A percentile compares a stretch with the other conserved stretches of the same genome.
Conservation (phyloP, 2,888 invertebrate genomes). For the Lydus trimaculatus region DNA sequence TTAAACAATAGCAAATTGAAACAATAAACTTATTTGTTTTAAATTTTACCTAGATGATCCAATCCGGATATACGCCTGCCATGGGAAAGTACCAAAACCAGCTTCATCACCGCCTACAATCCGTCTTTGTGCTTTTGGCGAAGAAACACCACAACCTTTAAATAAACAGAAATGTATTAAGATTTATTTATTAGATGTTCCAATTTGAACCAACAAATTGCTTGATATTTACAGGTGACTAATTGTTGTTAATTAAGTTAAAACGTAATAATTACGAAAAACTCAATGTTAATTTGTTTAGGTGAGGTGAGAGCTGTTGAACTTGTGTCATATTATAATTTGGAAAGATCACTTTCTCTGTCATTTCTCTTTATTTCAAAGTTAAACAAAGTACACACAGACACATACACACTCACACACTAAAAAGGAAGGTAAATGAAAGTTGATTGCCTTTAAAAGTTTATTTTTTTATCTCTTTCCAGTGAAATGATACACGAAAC, state of each 20-base stretch:
- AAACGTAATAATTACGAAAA: slow-evolving; percentile 17
- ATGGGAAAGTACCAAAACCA: slow-evolving; percentile 93
- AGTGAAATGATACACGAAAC: slow-evolving; percentile 4
- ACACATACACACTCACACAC: background rate
- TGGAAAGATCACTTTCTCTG: slow-evolving; percentile 28
- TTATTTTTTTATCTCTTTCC: background rate
- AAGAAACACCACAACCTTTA: slow-evolving; percentile 88
- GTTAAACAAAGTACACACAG: background rate
- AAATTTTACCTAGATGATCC: slow-evolving; percentile 83
- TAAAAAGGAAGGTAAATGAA: slow-evolving; percentile 8
- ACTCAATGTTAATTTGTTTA: slow-evolving; percentile 21
- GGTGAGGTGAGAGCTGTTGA: slow-evolving; percentile 23
- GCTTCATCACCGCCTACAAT: slow-evolving; percentile 95
- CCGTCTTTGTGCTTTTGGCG: slow-evolving; percentile 83
- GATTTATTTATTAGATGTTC: background rate
- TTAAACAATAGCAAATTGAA: background rate
- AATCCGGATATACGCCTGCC: slow-evolving; percentile 95
- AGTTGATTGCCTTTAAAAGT: slow-evolving; percentile 6
- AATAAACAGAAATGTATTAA: slow-evolving; percentile 35
- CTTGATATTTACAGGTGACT: slow-evolving; percentile 29
- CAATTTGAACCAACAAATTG: background rate
- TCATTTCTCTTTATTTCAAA: slow-evolving; percentile 11
- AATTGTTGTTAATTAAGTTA: slow-evolving; percentile 26
- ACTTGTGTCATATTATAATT: slow-evolving; percentile 19
- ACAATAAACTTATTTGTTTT: background rate